A percentile compares a stretch with the other conserved stretches of the same genome.
Evolutionary conservation across 2,797 vertebrate genomes (phyloP).

Genomic region (Enteromius paludinosus): DNA sequence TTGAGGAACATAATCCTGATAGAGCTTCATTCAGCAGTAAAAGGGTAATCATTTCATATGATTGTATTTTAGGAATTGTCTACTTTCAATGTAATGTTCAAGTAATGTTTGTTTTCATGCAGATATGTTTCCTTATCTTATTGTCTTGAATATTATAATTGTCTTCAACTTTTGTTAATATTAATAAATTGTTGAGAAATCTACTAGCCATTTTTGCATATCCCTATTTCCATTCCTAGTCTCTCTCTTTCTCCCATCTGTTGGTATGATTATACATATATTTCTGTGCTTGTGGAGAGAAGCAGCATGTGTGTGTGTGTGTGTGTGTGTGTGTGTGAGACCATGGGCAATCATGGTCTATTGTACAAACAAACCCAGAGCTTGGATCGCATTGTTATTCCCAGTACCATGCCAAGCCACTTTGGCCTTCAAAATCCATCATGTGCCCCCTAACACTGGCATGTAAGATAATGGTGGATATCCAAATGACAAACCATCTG

Average conservation of each 20-base stretch:
- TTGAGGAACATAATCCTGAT: slow-evolving; percentile 9
- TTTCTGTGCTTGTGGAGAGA: slow-evolving; percentile 21
- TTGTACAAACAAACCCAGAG: slow-evolving; percentile 42
- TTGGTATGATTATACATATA: slow-evolving; percentile 19
- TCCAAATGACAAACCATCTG: slow-evolving; percentile 76
- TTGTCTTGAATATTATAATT: background rate
- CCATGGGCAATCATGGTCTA: slow-evolving; percentile 31
- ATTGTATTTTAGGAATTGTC: slow-evolving; percentile 29
- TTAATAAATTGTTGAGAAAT: background rate
- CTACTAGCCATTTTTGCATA: background rate
- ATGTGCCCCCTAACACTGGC: slow-evolving; percentile 66
- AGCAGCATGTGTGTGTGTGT: background rate
- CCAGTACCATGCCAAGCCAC: slow-evolving; percentile 65
- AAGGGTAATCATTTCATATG: slow-evolving; percentile 51
- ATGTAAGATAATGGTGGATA: slow-evolving; percentile 69
- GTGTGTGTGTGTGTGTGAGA: slow-evolving; percentile 5
- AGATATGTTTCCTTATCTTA: background rate
- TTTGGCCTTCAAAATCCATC: slow-evolving; percentile 67
- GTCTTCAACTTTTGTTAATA: background rate
- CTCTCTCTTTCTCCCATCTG: slow-evolving; percentile 20
- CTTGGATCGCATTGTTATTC: slow-evolving; percentile 54
- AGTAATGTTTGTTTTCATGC: background rate
- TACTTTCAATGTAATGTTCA: slow-evolving; percentile 50
- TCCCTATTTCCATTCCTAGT: slow-evolving; percentile 5
- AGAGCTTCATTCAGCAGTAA: slow-evolving; percentile 1